phyloP scores from a whole-genome alignment of 2,113 vertebrate species.

The Psammodynastes pulverulentus region DNA sequence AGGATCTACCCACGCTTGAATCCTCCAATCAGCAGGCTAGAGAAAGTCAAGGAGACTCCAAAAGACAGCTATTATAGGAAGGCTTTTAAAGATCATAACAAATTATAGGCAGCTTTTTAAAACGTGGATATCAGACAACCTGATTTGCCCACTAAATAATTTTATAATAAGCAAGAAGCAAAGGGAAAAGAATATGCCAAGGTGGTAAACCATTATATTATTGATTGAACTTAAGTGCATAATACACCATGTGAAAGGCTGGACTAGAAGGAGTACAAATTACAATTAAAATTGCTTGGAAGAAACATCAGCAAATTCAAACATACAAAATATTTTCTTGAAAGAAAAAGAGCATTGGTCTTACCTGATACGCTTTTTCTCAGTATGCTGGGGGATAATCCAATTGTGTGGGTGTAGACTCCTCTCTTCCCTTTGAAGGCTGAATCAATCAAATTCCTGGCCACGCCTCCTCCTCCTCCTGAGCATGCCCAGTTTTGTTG shows the following conservation, averaged over 20 bases:
- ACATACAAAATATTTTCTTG: not conserved
- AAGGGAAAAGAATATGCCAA: not conserved
- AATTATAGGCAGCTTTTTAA: not conserved
- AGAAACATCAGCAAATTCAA: not conserved
- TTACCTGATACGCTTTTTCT: no score
- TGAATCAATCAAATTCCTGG: no score
- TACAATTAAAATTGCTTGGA: not conserved
- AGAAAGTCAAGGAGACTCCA: not conserved
- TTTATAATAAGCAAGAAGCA: not conserved
- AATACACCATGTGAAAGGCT: no score
- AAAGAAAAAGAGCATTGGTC: no score
- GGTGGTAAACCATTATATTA: not conserved
- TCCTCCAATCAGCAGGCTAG: no score
- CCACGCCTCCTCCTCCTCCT: no score
- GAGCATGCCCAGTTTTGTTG: no score
- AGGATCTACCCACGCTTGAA: no score
- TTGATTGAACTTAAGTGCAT: not conserved
- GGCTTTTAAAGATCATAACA: not conserved
- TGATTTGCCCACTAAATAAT: not conserved
- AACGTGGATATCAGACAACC: not conserved
- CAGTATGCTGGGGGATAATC: no score
- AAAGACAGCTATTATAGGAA: not conserved
- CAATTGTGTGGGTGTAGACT: no score
- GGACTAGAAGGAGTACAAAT: not conserved
- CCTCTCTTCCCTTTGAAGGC: no score